Evolutionary conservation across 2,888 invertebrate genomes (phyloP).

Genomic region (Celastrina argiolus): DNA sequence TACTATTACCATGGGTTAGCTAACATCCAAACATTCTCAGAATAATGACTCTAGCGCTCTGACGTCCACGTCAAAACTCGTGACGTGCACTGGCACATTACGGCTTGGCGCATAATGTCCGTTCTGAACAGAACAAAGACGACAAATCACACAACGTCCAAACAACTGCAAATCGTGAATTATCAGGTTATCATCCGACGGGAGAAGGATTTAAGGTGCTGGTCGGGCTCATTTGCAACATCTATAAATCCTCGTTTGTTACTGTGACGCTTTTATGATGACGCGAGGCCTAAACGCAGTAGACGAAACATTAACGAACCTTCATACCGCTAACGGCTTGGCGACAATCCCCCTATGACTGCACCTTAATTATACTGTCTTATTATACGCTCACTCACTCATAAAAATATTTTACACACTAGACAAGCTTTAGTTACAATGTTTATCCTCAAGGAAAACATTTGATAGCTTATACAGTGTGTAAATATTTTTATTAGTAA

Average conservation of each 20-base stretch:
- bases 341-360: background rate
- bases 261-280: slow-evolving; percentile 73
- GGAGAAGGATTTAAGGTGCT: slow-evolving; percentile 59
- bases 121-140: slow-evolving; percentile 26
- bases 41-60: no score
- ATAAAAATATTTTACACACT: no score
- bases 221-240: slow-evolving; percentile 67
- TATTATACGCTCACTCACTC: no score
- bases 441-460: no score
- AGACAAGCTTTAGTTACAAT: no score
- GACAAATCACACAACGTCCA: slow-evolving; percentile 32
- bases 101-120: background rate
- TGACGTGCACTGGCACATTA: background rate
- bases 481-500: no score
- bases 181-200: slow-evolving; percentile 58
- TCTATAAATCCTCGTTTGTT: slow-evolving; percentile 71
- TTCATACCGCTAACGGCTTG: background rate
- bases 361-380: no score
- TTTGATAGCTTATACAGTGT: no score
- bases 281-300: slow-evolving; percentile 29
- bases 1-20: no score
- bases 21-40: no score
- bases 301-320: background rate
- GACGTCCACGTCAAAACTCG: background rate
- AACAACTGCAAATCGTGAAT: slow-evolving; percentile 47